These are phyloP conservation scores for Nasonia oneida DNA, from an alignment of 2,888 invertebrate species.

Conservation along the genomic window DNA sequence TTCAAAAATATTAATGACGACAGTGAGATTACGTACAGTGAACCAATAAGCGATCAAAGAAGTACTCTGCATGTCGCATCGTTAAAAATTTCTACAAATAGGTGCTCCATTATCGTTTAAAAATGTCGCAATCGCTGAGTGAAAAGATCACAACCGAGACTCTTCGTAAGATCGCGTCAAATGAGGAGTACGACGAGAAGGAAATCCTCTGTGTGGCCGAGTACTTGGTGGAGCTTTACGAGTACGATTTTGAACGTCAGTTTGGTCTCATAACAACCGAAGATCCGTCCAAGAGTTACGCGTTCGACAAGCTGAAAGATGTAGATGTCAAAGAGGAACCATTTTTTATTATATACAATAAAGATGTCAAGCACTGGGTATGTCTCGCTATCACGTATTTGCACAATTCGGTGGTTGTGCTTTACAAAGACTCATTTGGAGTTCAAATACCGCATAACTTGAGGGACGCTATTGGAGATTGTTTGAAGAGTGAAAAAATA, in stretches of 20 bases:
- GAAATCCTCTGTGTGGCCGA: conserved; percentile 62
- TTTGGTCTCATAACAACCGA: conserved; percentile 47
- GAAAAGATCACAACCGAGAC: conserved; percentile 60
- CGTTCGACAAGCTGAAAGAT: conserved; percentile 29
- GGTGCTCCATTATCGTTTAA: background rate
- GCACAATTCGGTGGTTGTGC: conserved; percentile 43
- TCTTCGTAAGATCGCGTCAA: conserved; percentile 60
- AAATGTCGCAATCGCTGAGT: conserved; percentile 39
- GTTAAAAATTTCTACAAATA: background rate
- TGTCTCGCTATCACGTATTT: conserved; percentile 52
- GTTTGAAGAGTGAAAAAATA: conserved; percentile 33
- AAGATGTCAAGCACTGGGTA: conserved; percentile 53
- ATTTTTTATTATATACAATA: conserved; percentile 50
- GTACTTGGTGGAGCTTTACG: conserved; percentile 55
- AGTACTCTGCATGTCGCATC: background rate
- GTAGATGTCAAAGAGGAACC: conserved; percentile 19
- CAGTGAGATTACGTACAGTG: background rate
- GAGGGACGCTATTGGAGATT: conserved; percentile 50
- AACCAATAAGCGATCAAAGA: background rate
- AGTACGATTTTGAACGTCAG: conserved; percentile 53
- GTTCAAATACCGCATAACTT: conserved; percentile 44
- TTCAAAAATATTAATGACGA: background rate
- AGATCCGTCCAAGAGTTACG: conserved; percentile 26
- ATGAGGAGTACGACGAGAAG: conserved; percentile 59
- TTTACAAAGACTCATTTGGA: conserved; percentile 61